phyloP scores from a whole-genome alignment of 2,113 vertebrate genomes.

The Pristiophorus japonicus region DNA sequence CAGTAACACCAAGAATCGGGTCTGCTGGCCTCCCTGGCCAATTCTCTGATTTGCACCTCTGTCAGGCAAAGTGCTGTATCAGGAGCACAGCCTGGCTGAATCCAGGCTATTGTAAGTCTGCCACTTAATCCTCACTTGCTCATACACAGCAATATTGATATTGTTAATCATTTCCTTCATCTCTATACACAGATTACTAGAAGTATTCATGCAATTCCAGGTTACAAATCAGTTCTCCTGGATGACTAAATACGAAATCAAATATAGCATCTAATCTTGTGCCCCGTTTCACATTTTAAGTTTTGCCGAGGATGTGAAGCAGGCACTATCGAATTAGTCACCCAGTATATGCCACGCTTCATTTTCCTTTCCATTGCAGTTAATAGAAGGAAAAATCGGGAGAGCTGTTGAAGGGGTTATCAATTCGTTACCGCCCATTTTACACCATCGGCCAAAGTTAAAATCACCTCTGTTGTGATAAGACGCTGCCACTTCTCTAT shows the following conservation, averaged over 20 bases:
- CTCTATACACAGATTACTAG: background rate
- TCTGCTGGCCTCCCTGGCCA: background rate
- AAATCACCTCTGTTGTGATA: background rate
- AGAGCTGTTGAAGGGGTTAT: background rate
- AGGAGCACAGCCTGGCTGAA: background rate
- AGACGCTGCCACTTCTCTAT: background rate
- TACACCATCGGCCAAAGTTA: background rate
- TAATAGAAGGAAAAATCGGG: background rate
- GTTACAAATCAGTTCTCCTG: too few relatives aligned
- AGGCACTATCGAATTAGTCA: background rate
- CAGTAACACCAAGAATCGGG: background rate
- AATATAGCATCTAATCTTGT: background rate
- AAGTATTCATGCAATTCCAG: background rate
- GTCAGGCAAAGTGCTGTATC: background rate
- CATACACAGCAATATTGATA: background rate
- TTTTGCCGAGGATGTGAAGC: background rate
- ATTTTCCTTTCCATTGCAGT: background rate
- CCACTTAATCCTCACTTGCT: background rate
- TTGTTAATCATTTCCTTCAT: background rate
- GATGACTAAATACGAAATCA: background rate
- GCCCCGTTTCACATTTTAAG: background rate
- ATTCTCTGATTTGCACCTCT: background rate
- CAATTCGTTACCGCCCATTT: background rate
- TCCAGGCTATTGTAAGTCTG: background rate
- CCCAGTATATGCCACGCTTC: background rate